Conservation (phyloP, 2,113 vertebrate species). For the Coptodon bakossiorum region DNA sequence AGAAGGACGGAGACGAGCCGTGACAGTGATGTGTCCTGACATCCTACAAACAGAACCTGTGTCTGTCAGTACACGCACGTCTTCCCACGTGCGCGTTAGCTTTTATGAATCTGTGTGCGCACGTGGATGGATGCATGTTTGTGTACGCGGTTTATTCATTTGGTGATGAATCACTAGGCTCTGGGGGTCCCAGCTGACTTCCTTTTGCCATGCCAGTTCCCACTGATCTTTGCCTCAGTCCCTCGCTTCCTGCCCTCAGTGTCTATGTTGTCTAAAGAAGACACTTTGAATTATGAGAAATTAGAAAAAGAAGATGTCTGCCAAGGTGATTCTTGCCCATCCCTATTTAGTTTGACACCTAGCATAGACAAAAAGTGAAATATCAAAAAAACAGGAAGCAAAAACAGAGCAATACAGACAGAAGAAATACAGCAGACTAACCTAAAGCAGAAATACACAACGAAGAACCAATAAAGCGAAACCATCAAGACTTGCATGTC, state of each 20-base stretch:
- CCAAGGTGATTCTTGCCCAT: neutral
- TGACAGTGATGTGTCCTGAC: constrained; percentile 39
- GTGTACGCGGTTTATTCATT: constrained; percentile 26
- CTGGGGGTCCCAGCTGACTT: constrained; percentile 44
- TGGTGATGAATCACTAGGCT: constrained; percentile 46
- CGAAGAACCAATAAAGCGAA: neutral
- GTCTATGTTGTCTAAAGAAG: neutral
- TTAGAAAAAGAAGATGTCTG: neutral
- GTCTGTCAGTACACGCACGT: neutral
- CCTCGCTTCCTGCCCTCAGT: constrained; percentile 2
- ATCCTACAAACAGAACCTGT: constrained; percentile 13
- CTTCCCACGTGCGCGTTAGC: neutral
- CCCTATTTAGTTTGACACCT: neutral
- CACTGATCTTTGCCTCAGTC: constrained; percentile 33
- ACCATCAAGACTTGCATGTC: neutral
- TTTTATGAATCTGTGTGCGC: neutral
- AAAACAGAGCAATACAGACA: neutral
- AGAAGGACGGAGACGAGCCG: neutral
- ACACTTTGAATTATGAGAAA: neutral
- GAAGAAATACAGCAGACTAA: neutral
- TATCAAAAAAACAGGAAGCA: neutral
- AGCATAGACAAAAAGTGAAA: neutral
- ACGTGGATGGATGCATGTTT: neutral
- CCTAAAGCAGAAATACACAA: neutral
- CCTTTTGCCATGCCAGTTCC: constrained; percentile 36